A percentile compares a stretch with the other conserved stretches of the same genome.
Conservation (phyloP, 2,888 invertebrate genomes). For the Chrysolina oricalcia region DNA sequence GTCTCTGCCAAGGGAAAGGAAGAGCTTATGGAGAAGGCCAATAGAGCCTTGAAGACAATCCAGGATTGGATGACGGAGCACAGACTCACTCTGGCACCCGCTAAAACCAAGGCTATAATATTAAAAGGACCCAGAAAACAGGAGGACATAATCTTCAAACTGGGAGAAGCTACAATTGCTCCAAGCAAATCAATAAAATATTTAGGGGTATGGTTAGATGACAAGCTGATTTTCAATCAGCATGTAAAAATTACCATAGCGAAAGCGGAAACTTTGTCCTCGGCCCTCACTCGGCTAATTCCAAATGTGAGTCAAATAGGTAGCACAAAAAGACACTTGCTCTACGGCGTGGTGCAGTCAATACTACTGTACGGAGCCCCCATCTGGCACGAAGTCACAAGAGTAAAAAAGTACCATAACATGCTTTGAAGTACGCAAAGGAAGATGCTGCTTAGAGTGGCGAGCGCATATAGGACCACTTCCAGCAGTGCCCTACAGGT, state of each 20-base stretch:
- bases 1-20: too few species aligned
- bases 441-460: slow-evolving; percentile 20
- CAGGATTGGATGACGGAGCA: neutral
- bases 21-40: too few species aligned
- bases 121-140: neutral
- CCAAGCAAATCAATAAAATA: slow-evolving; percentile 26
- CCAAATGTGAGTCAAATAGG: too few species aligned
- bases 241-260: neutral
- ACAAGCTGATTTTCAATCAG: neutral
- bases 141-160: neutral
- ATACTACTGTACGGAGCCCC: slow-evolving; percentile 32
- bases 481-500: neutral
- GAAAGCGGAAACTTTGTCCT: neutral
- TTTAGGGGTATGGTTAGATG: too few species aligned
- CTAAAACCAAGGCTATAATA: neutral
- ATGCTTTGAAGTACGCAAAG: slow-evolving; percentile 26
- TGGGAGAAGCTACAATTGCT: neutral
- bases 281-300: neutral
- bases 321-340: neutral
- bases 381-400: slow-evolving; percentile 21
- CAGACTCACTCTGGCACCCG: neutral
- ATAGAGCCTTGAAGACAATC: too few species aligned
- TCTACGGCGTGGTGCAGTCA: slow-evolving; percentile 22
- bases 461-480: slow-evolving; percentile 5
- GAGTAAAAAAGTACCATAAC: slow-evolving; percentile 14